phyloP scores from a whole-genome alignment of 2,797 vertebrate species.

The Rhabdomys pumilio region DNA sequence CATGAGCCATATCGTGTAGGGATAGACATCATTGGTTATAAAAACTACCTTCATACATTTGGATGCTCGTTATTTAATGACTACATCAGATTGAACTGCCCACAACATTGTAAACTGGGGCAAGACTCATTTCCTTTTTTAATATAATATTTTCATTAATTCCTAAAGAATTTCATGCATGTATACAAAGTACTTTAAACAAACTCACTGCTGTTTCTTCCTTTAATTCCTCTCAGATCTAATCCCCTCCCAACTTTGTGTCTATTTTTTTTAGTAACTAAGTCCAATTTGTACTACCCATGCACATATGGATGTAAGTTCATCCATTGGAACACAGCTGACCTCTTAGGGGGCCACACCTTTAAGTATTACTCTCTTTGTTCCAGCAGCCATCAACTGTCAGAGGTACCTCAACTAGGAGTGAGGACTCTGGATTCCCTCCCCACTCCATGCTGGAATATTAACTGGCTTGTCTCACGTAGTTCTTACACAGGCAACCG shows the following conservation, averaged over 20 bases:
- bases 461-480: not conserved
- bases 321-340: not conserved
- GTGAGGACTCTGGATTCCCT: no score
- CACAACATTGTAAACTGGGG: conserved; percentile 27
- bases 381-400: not conserved
- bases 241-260: not conserved
- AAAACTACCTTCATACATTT: conserved; percentile 63
- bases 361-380: not conserved
- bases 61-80: conserved; percentile 40
- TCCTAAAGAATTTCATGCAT: not conserved
- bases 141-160: not conserved
- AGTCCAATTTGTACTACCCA: not conserved
- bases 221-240: not conserved
- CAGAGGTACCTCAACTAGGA: not conserved
- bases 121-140: not conserved
- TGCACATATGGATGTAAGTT: no score
- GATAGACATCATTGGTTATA: conserved; percentile 31
- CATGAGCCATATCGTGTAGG: conserved; percentile 1
- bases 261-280: not conserved
- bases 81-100: not conserved
- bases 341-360: not conserved
- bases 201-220: not conserved
- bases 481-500: not conserved
- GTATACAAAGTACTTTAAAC: not conserved
- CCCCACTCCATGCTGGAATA: no score